Evolutionary conservation across 2,797 vertebrate species (phyloP), one percentile per base, ranked within the genome.

Genomic region (Gambusia yucatana): DNA sequence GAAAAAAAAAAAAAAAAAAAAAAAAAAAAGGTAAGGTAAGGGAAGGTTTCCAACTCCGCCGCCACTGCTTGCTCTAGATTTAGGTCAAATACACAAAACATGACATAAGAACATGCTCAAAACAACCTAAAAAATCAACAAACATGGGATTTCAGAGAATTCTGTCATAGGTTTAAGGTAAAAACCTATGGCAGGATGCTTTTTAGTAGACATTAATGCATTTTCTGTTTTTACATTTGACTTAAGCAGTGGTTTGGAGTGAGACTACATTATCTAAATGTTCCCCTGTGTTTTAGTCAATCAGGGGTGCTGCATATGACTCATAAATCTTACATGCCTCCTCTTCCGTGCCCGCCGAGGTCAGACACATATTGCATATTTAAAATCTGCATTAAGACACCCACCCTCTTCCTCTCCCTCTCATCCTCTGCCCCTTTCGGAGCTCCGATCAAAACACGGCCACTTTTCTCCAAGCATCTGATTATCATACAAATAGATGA

Each of bases 291-390:
- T 94, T 93, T 94, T 82, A 92, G 93, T 93, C 93, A 93, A 94
- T 94, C 92, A 91, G 84, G 78, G 78, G 80, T 71, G 76, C 89
- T 85, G 77, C 80, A 90, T 93, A 91, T 75, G 71, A 93, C 92
- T 94, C 93, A 93, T 95, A 94, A 94, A 94, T 94, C 91, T 94
- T 94, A 92, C 90, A 95, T 94, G 91, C 73, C 91, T 90, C 76
- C 82, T 88, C 82, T 87, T 89, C 88, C 63, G 25, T 82, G 88
- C 80, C 85, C 76, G 2, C 82, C 39, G 91, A 93, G 93, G 93
- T 94, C 92, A 93, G 91, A 91, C 91, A 82, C 88, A 76, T 93
- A 92, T 92, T 86, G 93, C 93, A 94, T 94, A 95, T 94, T 94
- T 90, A 93, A 91, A 93, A 91, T 87, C 81, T 78, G 73, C 92